Conservation (phyloP, 2,113 vertebrate species). For the Tor tambroides region DNA sequence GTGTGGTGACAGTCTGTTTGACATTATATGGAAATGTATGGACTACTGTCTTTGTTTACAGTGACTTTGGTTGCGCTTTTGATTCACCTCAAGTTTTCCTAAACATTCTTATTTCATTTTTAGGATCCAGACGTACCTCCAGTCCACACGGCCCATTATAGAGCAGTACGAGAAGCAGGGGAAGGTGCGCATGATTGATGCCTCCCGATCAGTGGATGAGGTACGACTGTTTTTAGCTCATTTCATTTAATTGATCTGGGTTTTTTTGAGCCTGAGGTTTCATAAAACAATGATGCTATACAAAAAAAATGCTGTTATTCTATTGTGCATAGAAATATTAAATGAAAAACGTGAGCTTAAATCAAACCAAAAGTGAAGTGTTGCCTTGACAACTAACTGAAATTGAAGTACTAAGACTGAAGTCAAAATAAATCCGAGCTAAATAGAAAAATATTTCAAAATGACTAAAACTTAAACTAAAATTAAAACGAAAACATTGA, state of each 20-base stretch:
- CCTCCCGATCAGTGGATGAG: slow-evolving; percentile 87
- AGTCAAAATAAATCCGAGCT: too few relatives aligned
- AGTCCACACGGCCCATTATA: slow-evolving; percentile 93
- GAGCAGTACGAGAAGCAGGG: slow-evolving; percentile 87
- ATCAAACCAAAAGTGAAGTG: too few relatives aligned
- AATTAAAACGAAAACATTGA: too few relatives aligned
- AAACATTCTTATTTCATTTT: background rate
- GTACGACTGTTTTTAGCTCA: slow-evolving; percentile 69
- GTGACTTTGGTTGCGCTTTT: slow-evolving; percentile 37
- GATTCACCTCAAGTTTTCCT: background rate
- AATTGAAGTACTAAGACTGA: background rate
- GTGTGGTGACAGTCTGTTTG: background rate
- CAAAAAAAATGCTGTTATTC: too few relatives aligned
- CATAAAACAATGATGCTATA: too few relatives aligned
- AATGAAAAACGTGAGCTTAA: background rate
- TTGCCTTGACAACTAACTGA: background rate
- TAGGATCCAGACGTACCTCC: slow-evolving; percentile 94
- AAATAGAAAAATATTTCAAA: too few relatives aligned
- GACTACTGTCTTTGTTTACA: background rate
- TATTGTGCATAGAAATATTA: too few relatives aligned
- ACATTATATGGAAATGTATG: background rate
- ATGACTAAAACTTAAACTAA: too few relatives aligned
- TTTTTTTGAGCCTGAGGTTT: background rate
- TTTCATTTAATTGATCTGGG: too few relatives aligned
- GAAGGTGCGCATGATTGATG: slow-evolving; percentile 92